These are phyloP conservation scores for Pagetopsis macropterus DNA, from an alignment of 2,797 vertebrate genomes.

Conservation along the genomic window DNA sequence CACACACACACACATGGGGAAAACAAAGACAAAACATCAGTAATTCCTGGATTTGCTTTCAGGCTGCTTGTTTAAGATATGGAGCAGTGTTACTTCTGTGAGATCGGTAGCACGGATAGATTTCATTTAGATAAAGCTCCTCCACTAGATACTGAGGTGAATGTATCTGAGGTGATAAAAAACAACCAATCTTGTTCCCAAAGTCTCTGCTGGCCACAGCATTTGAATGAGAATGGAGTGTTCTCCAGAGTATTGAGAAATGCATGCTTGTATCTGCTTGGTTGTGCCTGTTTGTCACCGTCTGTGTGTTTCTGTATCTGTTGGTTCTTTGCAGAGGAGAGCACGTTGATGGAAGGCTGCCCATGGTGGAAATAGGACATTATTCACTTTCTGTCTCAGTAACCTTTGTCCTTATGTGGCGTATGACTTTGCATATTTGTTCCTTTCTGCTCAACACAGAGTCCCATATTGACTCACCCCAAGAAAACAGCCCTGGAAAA, in stretches of 20 bases:
- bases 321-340: constrained; percentile 41
- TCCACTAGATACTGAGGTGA: constrained; percentile 66
- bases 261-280: constrained; percentile 38
- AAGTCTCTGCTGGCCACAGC: constrained; percentile 61
- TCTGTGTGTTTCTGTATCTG: constrained; percentile 30
- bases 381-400: constrained; percentile 55
- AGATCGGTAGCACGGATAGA: constrained; percentile 74
- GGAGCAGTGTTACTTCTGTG: constrained; percentile 57
- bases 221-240: constrained; percentile 75
- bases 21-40: constrained; percentile 44
- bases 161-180: constrained; percentile 77
- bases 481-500: constrained; percentile 21
- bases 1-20: constrained; percentile 16
- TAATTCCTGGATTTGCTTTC: constrained; percentile 26
- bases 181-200: constrained; percentile 66
- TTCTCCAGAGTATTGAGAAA: constrained; percentile 49
- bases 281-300: constrained; percentile 38
- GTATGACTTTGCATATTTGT: constrained; percentile 32
- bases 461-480: constrained; percentile 2
- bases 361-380: constrained; percentile 56
- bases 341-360: constrained; percentile 52
- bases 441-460: constrained; percentile 17
- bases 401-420: constrained; percentile 42
- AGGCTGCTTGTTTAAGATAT: constrained; percentile 61
- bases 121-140: constrained; percentile 82